Conservation (phyloP, 2,888 invertebrate species). For the Schrankia costaestrigalis region DNA sequence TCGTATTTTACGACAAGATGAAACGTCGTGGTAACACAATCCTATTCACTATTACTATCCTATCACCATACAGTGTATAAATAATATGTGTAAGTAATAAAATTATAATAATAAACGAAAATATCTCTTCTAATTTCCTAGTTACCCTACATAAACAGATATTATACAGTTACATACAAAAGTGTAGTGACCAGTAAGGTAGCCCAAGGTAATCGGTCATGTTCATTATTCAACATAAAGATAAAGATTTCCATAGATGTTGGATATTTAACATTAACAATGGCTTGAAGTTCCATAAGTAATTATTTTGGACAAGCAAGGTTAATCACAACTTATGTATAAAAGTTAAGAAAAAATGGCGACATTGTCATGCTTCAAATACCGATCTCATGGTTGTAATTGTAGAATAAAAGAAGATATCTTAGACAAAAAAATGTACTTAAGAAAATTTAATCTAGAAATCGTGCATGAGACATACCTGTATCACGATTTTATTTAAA, state of each 20-base stretch:
- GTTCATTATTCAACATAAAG: conserved; percentile 53
- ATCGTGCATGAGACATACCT: conserved; percentile 13
- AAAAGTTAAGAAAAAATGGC: conserved; percentile 28
- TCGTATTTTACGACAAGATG: too few relatives aligned
- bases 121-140: conserved; percentile 31
- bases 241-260: conserved; percentile 65
- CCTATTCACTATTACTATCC: too few relatives aligned
- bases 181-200: conserved; percentile 41
- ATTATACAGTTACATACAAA: conserved; percentile 31
- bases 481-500: neutral
- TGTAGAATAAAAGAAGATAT: conserved; percentile 17
- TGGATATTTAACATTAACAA: conserved; percentile 56
- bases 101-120: too few relatives aligned
- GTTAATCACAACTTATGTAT: conserved; percentile 39
- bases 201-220: conserved; percentile 56
- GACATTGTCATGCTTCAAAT: conserved; percentile 28
- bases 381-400: conserved; percentile 34
- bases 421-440: conserved; percentile 1
- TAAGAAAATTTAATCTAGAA: conserved; percentile 2
- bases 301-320: conserved; percentile 55
- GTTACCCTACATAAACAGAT: conserved; percentile 33
- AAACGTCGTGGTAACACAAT: too few relatives aligned
- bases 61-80: too few relatives aligned
- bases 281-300: conserved; percentile 38
- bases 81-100: too few relatives aligned